Evolutionary conservation across 2,113 vertebrate genomes (phyloP).

Genomic region (Canis aureus): DNA sequence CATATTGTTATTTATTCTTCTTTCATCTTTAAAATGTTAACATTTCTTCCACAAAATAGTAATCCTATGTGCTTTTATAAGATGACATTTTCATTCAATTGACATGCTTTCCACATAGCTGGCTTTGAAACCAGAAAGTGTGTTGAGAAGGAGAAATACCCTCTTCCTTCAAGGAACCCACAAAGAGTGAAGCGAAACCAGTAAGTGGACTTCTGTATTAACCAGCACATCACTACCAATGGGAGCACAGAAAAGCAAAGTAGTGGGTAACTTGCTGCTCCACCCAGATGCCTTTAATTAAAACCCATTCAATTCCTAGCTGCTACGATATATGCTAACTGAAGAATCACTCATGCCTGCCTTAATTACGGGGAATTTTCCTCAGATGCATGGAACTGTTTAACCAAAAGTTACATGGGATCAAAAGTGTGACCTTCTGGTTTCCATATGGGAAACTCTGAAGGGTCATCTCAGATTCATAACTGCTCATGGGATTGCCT

Average conservation of each 20-base stretch:
- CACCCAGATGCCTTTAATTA: background rate
- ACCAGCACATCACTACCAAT: background rate
- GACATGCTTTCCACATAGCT: background rate
- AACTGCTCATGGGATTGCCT: background rate
- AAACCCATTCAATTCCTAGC: background rate
- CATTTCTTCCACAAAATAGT: background rate
- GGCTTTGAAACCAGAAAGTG: background rate
- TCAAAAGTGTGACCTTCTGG: background rate
- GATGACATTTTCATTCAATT: background rate
- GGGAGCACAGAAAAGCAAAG: background rate
- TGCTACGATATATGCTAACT: background rate
- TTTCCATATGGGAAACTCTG: background rate
- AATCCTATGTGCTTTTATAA: background rate
- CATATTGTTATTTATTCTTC: background rate
- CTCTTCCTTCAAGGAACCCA: background rate
- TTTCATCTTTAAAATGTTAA: background rate
- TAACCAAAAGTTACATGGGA: background rate
- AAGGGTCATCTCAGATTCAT: background rate
- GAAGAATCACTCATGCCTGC: background rate
- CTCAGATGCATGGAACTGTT: background rate
- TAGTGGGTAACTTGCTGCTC: background rate
- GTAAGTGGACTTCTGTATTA: background rate
- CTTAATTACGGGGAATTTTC: background rate
- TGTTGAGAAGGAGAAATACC: background rate
- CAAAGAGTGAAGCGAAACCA: background rate